Evolutionary conservation across 2,888 invertebrate species (phyloP).

Genomic region (Phyto melanocephala): DNA sequence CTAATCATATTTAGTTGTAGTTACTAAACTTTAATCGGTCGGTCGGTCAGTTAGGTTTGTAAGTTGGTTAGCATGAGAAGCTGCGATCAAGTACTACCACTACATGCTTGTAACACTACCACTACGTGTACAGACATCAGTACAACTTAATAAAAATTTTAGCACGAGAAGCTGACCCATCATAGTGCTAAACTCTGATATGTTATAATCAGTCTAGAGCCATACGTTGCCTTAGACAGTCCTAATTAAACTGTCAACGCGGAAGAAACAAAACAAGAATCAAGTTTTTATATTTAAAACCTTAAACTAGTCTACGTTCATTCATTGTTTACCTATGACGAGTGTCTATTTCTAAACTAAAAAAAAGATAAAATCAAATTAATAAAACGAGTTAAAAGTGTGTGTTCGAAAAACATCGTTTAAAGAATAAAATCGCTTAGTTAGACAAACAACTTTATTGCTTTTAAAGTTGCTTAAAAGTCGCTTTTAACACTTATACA

Average conservation of each 20-base stretch:
- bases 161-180: constrained; percentile 30
- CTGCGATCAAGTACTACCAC: constrained; percentile 42
- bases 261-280: constrained; percentile 11
- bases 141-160: neutral
- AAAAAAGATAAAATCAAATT: neutral
- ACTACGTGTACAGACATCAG: neutral
- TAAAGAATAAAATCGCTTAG: constrained; percentile 8
- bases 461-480: constrained; percentile 2
- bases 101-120: neutral
- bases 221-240: constrained; percentile 60
- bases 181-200: constrained; percentile 24
- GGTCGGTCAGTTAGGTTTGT: neutral
- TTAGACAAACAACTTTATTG: neutral
- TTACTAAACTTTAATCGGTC: constrained; percentile 12
- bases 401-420: neutral
- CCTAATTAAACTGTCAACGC: constrained; percentile 32
- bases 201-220: constrained; percentile 55
- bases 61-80: constrained; percentile 35
- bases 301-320: neutral
- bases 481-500: constrained; percentile 1
- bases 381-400: neutral
- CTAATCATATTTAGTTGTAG: constrained; percentile 7
- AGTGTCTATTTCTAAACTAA: neutral
- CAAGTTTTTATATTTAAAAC: constrained; percentile 10
- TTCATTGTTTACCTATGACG: neutral